Evolutionary conservation across 2,888 invertebrate species (phyloP).

Genomic region (Leucophenga montana): DNA sequence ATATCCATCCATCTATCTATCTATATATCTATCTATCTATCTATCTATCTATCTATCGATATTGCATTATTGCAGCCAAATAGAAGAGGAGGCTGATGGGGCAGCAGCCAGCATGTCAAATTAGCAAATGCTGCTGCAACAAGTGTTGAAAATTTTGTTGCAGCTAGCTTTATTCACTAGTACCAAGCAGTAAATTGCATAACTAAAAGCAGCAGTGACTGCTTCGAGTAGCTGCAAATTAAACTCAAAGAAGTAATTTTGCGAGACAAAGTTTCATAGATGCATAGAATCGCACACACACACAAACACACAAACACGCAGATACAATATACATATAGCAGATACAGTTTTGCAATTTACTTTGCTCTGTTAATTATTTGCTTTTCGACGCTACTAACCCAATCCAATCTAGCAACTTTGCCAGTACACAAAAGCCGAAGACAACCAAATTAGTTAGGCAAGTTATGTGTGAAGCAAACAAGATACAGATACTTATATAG

Average conservation of each 20-base stretch:
- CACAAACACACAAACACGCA: too few relatives aligned
- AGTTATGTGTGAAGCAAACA: constrained; percentile 11
- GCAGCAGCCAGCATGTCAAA: background rate
- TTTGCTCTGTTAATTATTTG: constrained; percentile 25
- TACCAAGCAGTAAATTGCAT: constrained; percentile 46
- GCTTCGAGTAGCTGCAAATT: background rate
- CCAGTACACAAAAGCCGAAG: constrained; percentile 12
- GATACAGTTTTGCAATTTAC: constrained; percentile 14
- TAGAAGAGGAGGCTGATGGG: too few relatives aligned
- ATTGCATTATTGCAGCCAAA: too few relatives aligned
- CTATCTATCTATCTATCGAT: background rate
- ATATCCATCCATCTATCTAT: background rate
- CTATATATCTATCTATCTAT: background rate
- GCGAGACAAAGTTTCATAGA: constrained; percentile 16
- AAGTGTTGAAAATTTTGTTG: background rate
- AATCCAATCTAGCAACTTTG: background rate
- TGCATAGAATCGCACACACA: too few relatives aligned
- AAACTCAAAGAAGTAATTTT: constrained; percentile 11
- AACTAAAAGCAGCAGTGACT: constrained; percentile 39
- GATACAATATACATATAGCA: too few relatives aligned
- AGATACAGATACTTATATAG: background rate
- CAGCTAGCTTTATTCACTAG: constrained; percentile 29
- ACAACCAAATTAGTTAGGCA: constrained; percentile 24
- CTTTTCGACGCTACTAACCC: background rate
- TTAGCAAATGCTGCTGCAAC: constrained; percentile 10